Conservation (phyloP, 2,113 vertebrate genomes). For the Phrynosoma blainvillii region DNA sequence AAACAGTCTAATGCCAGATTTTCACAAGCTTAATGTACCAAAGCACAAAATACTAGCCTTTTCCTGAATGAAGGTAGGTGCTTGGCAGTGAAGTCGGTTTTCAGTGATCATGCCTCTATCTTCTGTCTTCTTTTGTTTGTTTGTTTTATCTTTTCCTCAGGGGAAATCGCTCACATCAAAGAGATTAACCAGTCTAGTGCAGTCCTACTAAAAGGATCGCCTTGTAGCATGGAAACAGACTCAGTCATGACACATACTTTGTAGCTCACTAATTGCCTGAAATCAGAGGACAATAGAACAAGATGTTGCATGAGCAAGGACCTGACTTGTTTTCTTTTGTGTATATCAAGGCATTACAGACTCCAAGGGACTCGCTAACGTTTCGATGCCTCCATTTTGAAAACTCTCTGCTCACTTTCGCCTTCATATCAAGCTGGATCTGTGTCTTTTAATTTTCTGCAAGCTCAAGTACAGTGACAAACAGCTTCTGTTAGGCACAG, state of each 20-base stretch:
- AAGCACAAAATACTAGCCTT: slow-evolving; percentile 58
- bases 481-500: slow-evolving; percentile 77
- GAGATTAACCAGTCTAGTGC: slow-evolving; percentile 90
- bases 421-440: slow-evolving; percentile 79
- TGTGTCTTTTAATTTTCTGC: slow-evolving; percentile 78
- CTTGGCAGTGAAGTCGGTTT: slow-evolving; percentile 61
- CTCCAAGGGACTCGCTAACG: slow-evolving; percentile 76
- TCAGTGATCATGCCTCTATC: slow-evolving; percentile 73
- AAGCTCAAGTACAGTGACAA: slow-evolving; percentile 82
- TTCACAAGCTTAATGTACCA: neutral
- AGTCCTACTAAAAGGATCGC: slow-evolving; percentile 89
- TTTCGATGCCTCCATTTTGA: slow-evolving; percentile 79
- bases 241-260: slow-evolving; percentile 83
- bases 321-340: slow-evolving; percentile 82
- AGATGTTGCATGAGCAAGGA: slow-evolving; percentile 93
- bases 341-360: slow-evolving; percentile 80
- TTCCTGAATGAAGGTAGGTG: slow-evolving; percentile 55
- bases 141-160: slow-evolving; percentile 77
- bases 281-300: slow-evolving; percentile 81
- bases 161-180: slow-evolving; percentile 88
- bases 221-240: slow-evolving; percentile 82
- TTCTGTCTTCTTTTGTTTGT: slow-evolving; percentile 71
- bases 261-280: slow-evolving; percentile 84
- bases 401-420: slow-evolving; percentile 80
- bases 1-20: neutral